phyloP scores from a whole-genome alignment of 92 coral and sea anemone genomes.

The Desmophyllum pertusum region DNA sequence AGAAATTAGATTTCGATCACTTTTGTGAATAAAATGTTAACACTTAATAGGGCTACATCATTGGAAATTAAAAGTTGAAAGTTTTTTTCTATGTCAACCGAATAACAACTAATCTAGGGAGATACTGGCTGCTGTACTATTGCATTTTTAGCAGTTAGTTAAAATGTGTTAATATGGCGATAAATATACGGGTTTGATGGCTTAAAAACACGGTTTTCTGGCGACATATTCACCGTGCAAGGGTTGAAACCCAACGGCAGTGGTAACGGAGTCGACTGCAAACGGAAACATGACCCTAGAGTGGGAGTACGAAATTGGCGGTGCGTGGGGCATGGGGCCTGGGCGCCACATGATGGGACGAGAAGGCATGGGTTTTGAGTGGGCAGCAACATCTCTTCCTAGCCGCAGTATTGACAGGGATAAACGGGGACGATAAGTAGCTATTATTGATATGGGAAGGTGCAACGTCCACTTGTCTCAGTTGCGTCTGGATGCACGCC shows the following conservation, averaged over 20 bases:
- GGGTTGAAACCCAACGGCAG: background rate
- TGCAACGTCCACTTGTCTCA: background rate
- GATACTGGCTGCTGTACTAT: no score
- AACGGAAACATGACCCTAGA: background rate
- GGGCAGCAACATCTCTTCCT: background rate
- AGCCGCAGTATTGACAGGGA: background rate
- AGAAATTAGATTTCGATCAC: no score
- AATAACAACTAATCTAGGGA: no score
- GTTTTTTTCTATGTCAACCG: no score
- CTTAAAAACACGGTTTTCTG: no score
- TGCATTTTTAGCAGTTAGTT: no score
- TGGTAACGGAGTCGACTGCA: background rate
- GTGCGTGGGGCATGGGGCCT: background rate
- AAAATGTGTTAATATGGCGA: background rate
- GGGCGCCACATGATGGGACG: background rate
- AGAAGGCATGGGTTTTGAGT: background rate
- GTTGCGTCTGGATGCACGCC: constrained; percentile 2
- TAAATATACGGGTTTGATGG: no score
- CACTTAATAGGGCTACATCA: no score
- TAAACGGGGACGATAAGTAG: background rate
- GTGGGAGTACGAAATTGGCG: no score
- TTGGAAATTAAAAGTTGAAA: no score
- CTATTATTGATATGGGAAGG: background rate
- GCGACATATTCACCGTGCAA: background rate
- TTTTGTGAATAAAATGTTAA: no score